Percentiles rank a stretch among this genome's conserved stretches.
Conservation (phyloP, 2,888 invertebrate species). For the Fragum fragum region DNA sequence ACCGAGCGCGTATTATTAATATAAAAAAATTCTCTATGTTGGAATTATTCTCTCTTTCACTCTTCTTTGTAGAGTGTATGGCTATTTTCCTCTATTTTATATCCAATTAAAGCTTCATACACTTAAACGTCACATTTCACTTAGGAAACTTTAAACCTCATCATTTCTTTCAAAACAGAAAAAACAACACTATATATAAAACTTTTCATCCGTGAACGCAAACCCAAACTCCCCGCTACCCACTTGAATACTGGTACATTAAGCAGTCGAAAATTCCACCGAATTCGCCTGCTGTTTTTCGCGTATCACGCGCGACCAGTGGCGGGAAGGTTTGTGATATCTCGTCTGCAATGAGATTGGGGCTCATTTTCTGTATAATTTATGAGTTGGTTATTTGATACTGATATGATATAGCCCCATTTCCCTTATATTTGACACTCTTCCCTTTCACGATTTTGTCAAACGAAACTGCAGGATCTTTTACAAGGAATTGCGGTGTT, state of each 20-base stretch:
- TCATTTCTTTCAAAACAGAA: conserved; percentile 7
- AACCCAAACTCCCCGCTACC: background rate
- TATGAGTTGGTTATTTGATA: conserved; percentile 33
- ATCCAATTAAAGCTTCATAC: conserved; percentile 4
- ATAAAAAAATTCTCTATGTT: background rate
- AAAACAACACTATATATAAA: conserved; percentile 12
- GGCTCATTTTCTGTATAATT: conserved; percentile 33
- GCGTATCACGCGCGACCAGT: conserved; percentile 21
- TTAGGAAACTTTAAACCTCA: conserved; percentile 27
- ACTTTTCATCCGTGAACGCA: conserved; percentile 16
- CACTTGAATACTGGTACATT: conserved; percentile 25
- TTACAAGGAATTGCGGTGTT: too few species aligned
- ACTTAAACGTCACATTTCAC: conserved; percentile 16
- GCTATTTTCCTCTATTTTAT: background rate
- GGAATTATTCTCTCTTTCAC: background rate
- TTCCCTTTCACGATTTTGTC: too few species aligned
- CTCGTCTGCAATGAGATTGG: conserved; percentile 13
- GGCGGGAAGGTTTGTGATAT: conserved; percentile 23
- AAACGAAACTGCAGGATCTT: too few species aligned
- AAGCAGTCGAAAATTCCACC: conserved; percentile 19
- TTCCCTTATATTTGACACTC: background rate
- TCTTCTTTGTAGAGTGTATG: background rate
- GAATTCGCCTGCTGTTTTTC: conserved; percentile 26
- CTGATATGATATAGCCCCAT: conserved; percentile 6
- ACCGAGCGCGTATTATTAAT: background rate